Evolutionary conservation across 2,113 vertebrate genomes (phyloP), one percentile per base, ranked within the genome.

Genomic region (Brachypteracias leptosomus): DNA sequence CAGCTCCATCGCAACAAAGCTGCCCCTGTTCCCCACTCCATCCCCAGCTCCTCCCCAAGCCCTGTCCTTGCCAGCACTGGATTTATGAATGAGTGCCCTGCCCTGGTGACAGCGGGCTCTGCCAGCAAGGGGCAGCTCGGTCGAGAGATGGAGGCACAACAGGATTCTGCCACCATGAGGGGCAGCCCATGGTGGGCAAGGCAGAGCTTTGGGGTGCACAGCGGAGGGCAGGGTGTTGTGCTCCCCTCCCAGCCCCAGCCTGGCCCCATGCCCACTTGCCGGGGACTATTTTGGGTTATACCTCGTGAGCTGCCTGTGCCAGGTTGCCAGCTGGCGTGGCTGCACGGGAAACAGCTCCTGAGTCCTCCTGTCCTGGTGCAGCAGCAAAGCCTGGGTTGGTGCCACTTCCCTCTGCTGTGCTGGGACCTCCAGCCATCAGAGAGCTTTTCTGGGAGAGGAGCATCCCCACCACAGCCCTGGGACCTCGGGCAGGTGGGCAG

Each of bases 41-140:
- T 26, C 47, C 42, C 66, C 75, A 75, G 33, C 82, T 93, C 85
- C 92, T 93, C 90, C 88, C 74, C 65, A 19, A 70, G 61, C 42
- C 46, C 59, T 16, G 40, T 35, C 77, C 36, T 0, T 0, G 73
- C 47, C 91, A 90, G 52, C 2, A 2, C 57, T 42, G 67, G 75
- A 75, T 95, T 95, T 92, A 92, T 76, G 89, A 96, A 96, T 90
- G 94, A 83, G 66, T 74, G 9, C 62, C 78, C 93, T 63, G 88
- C 78, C 28, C 70, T 29, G 70, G 71, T 71, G 88, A 13, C 93
- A 71, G 47, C 1, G 0, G 17, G 42, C 24, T 29, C 74, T 35
- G 77, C 66, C 83, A 90, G 52, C 66, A 47, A 2, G 0, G 54
- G 17, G 13, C 49, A 47, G 11, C 57, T 82, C 11, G 0, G 33